A percentile compares a stretch with the other conserved stretches of the same genome.
phyloP scores from a whole-genome alignment of 2,888 invertebrate species.

The Ichneumoninae sp. region DNA sequence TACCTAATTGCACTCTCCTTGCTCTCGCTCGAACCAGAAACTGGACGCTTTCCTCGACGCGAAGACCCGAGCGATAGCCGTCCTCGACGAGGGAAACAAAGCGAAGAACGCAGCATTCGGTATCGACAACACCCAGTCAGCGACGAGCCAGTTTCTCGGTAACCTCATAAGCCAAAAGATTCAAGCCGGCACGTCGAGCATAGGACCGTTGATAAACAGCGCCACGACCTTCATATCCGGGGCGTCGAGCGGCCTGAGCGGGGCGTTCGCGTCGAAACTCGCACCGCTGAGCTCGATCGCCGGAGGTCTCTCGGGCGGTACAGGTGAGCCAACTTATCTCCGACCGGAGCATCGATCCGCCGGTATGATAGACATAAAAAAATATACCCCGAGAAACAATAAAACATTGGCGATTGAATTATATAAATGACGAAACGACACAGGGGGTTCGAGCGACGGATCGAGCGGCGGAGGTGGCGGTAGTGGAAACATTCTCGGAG shows the following conservation, averaged over 20 bases:
- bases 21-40: slow-evolving; percentile 86
- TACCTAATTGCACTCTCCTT: background rate
- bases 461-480: slow-evolving; percentile 66
- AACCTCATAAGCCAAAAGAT: slow-evolving; percentile 89
- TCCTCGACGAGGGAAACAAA: slow-evolving; percentile 90
- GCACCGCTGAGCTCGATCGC: slow-evolving; percentile 85
- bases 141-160: slow-evolving; percentile 87
- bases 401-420: background rate
- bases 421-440: background rate
- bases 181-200: slow-evolving; percentile 87
- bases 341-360: slow-evolving; percentile 54
- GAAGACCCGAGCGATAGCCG: slow-evolving; percentile 90
- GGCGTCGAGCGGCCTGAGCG: slow-evolving; percentile 76
- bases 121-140: slow-evolving; percentile 88
- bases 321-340: slow-evolving; percentile 57
- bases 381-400: background rate
- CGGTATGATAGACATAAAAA: slow-evolving; percentile 35
- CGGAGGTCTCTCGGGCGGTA: slow-evolving; percentile 87
- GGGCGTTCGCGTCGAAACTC: slow-evolving; percentile 79
- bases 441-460: slow-evolving; percentile 62
- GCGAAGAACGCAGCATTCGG: slow-evolving; percentile 91
- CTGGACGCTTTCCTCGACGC: slow-evolving; percentile 93
- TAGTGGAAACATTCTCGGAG: slow-evolving; percentile 70
- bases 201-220: slow-evolving; percentile 87
- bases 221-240: slow-evolving; percentile 86